Conservation (phyloP, 2,888 invertebrate genomes). For the Stenurella melanura region DNA sequence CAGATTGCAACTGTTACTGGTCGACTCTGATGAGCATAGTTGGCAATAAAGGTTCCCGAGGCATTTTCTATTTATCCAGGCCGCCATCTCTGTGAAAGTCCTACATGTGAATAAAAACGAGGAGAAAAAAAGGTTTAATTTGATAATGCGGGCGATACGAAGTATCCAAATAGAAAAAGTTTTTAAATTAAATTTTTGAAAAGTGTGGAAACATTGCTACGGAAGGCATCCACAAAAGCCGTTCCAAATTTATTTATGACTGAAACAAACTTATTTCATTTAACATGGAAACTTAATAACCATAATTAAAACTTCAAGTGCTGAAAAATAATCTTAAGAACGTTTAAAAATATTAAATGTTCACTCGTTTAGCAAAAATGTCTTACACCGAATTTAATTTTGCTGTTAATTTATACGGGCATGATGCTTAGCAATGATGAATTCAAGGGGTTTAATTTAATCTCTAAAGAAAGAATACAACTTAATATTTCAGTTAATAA, state of each 20-base stretch:
- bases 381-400: conserved; percentile 46
- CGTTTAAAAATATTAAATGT: conserved; percentile 64
- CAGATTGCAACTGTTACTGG: too few species aligned
- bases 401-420: conserved; percentile 46
- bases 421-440: conserved; percentile 46
- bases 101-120: background rate
- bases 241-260: conserved; percentile 61
- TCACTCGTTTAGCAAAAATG: conserved; percentile 57
- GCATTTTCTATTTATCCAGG: background rate
- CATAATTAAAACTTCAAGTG: conserved; percentile 67
- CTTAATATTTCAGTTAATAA: conserved; percentile 46
- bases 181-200: conserved; percentile 49
- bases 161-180: conserved; percentile 45
- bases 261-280: conserved; percentile 67
- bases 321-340: conserved; percentile 59
- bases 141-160: conserved; percentile 22
- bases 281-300: conserved; percentile 67
- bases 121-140: conserved; percentile 17
- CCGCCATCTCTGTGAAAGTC: background rate
- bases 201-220: conserved; percentile 30
- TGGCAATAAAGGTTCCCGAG: background rate
- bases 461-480: conserved; percentile 40
- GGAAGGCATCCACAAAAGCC: conserved; percentile 22
- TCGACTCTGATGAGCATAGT: background rate
- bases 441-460: conserved; percentile 48